phyloP scores from a whole-genome alignment of 2,888 invertebrate species.

The Melanostoma mellinum region DNA sequence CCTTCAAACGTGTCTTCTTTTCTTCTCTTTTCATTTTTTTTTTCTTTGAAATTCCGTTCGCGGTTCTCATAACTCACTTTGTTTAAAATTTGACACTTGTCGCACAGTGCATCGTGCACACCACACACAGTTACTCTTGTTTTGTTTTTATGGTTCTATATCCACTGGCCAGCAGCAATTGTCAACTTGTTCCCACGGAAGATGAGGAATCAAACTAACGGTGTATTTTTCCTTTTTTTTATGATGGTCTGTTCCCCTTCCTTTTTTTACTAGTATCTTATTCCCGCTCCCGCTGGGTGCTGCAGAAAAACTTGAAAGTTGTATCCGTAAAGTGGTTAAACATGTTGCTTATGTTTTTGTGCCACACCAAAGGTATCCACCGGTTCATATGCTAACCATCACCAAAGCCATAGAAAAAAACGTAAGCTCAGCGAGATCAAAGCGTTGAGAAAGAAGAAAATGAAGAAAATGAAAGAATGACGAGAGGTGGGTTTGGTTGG shows the following conservation, averaged over 20 bases:
- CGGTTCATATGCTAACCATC: constrained; percentile 56
- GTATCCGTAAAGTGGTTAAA: constrained; percentile 67
- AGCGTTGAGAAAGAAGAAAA: constrained; percentile 15
- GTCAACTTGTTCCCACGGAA: constrained; percentile 60
- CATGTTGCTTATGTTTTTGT: constrained; percentile 69
- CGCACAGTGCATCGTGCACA: constrained; percentile 5
- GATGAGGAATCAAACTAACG: constrained; percentile 53
- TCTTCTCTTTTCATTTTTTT: not conserved
- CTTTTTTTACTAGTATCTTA: not conserved
- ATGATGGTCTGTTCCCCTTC: constrained; percentile 15
- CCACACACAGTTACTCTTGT: constrained; percentile 26
- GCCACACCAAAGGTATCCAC: constrained; percentile 49
- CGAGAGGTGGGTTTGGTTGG: constrained; percentile 10
- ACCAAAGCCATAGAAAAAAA: not conserved
- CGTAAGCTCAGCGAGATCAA: constrained; percentile 1
- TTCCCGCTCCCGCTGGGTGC: not conserved
- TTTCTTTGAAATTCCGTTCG: constrained; percentile 5
- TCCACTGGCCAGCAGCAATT: constrained; percentile 14
- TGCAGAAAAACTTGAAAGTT: constrained; percentile 40
- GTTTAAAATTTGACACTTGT: constrained; percentile 61
- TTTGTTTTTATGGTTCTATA: constrained; percentile 6
- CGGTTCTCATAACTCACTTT: constrained; percentile 58
- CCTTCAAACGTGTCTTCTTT: constrained; percentile 49
- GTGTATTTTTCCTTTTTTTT: constrained; percentile 40
- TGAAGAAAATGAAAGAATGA: constrained; percentile 29